Conservation (phyloP, 2,113 vertebrate species). For the Actinemys pallida region DNA sequence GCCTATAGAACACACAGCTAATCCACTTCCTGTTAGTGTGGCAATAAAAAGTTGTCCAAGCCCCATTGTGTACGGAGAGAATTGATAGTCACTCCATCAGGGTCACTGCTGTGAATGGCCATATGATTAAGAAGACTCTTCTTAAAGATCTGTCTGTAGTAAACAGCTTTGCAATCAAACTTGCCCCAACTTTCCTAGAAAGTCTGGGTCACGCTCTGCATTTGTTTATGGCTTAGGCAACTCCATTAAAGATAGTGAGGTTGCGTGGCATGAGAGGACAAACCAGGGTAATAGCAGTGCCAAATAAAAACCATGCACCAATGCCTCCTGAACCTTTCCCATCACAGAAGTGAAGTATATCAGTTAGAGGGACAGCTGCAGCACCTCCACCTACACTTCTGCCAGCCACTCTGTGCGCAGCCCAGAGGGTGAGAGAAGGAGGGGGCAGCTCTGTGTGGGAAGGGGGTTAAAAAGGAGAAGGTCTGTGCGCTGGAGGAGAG, state of each 20-base stretch:
- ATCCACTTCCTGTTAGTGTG: neutral
- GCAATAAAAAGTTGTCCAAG: neutral
- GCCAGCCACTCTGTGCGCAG: neutral
- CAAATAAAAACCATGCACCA: neutral
- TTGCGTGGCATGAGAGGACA: neutral
- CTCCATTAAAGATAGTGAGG: neutral
- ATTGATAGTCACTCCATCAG: neutral
- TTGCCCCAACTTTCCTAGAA: neutral
- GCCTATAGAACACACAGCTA: neutral
- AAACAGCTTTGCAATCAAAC: neutral
- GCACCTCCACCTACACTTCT: neutral
- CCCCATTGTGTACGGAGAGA: neutral
- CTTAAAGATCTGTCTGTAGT: neutral
- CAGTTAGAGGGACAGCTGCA: neutral
- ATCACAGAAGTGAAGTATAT: neutral
- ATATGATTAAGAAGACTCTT: neutral
- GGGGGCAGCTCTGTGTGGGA: neutral
- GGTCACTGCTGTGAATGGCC: neutral
- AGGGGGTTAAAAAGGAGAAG: neutral
- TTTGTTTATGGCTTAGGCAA: neutral
- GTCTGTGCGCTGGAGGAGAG: neutral
- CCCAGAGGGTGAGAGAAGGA: neutral
- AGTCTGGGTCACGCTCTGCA: neutral
- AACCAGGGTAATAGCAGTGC: neutral
- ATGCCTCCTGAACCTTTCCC: neutral